These are phyloP conservation scores for Acestrorhynchus altus DNA, from an alignment of 2,797 vertebrate genomes.

Conservation along the genomic window DNA sequence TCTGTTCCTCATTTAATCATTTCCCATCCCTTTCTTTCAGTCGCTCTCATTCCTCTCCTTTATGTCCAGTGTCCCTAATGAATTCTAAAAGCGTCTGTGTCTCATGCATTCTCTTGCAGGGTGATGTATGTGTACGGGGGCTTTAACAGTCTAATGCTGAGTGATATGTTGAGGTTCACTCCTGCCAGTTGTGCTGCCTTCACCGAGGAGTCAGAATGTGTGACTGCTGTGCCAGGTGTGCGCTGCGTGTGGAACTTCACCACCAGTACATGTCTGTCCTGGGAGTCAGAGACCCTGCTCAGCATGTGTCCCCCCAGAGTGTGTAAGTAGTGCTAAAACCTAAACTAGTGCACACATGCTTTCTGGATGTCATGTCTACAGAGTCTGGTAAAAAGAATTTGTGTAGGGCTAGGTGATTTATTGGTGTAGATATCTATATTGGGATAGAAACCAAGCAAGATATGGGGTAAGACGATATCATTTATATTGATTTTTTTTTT, in stretches of 20 bases:
- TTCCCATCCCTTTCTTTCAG: background rate
- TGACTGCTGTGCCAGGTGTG: constrained; percentile 80
- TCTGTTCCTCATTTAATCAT: background rate
- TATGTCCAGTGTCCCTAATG: constrained; percentile 1
- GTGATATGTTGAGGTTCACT: constrained; percentile 88
- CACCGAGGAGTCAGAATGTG: constrained; percentile 71
- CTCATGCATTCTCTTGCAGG: constrained; percentile 69
- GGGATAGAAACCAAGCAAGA: too few species aligned
- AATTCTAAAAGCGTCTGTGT: background rate
- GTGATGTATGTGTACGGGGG: constrained; percentile 95
- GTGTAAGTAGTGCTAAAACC: constrained; percentile 73
- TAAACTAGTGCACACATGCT: background rate
- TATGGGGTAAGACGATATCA: too few species aligned
- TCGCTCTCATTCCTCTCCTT: background rate
- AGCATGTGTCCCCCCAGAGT: constrained; percentile 80
- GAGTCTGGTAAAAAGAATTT: background rate
- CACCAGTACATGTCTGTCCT: constrained; percentile 78
- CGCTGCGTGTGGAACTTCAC: constrained; percentile 86
- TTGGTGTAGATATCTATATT: too few species aligned
- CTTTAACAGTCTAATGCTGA: constrained; percentile 96
- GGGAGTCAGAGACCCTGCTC: constrained; percentile 80
- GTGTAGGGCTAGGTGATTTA: too few species aligned
- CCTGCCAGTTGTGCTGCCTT: constrained; percentile 85
- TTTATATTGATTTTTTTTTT: too few species aligned
- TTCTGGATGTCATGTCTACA: background rate